Conservation (phyloP, 2,888 invertebrate genomes). For the Cordilura impudica region DNA sequence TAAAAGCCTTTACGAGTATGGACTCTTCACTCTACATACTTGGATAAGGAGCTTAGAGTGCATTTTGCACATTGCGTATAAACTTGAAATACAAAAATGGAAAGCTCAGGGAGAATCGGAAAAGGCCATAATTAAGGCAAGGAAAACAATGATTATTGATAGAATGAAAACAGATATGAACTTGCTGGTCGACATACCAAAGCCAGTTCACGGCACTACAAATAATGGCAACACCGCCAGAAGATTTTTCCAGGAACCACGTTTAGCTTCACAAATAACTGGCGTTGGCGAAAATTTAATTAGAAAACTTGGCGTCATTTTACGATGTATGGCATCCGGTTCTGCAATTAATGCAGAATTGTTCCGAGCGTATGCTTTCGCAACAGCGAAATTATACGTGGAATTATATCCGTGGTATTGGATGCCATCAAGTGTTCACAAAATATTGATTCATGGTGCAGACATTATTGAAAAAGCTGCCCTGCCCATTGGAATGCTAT, state of each 20-base stretch:
- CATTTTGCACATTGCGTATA: constrained; percentile 1
- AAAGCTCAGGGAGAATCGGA: neutral
- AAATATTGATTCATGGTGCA: constrained; percentile 41
- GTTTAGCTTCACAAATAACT: constrained; percentile 27
- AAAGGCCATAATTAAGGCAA: neutral
- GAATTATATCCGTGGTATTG: constrained; percentile 38
- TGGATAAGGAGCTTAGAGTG: constrained; percentile 7
- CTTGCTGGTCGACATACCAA: constrained; percentile 27
- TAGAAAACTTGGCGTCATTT: constrained; percentile 6
- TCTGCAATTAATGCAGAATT: neutral
- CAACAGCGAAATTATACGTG: constrained; percentile 20
- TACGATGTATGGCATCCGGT: constrained; percentile 12
- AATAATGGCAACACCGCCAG: too few species aligned
- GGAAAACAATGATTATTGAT: neutral
- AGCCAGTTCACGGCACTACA: constrained; percentile 23
- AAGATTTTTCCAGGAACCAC: constrained; percentile 17
- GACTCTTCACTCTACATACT: too few species aligned
- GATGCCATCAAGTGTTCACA: constrained; percentile 45
- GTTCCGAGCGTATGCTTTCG: neutral
- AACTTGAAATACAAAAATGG: neutral
- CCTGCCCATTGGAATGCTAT: constrained; percentile 44
- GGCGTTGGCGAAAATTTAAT: constrained; percentile 27
- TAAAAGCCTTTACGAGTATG: neutral
- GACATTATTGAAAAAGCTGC: constrained; percentile 33
- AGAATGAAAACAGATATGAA: neutral